Conservation (phyloP, 2,797 vertebrate genomes). For the Hippocampus kuda region DNA sequence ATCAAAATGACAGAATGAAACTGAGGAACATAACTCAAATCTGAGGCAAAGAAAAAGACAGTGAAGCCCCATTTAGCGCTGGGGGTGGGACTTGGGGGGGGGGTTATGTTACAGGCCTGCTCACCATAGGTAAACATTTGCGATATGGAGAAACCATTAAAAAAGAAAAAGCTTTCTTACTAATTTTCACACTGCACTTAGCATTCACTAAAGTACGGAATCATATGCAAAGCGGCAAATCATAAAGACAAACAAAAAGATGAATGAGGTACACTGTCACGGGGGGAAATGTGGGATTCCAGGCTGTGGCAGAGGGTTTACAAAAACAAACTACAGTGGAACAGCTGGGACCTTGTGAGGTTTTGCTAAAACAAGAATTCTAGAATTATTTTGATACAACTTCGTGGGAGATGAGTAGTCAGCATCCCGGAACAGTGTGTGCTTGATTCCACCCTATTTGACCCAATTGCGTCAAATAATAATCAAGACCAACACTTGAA, state of each 20-base stretch:
- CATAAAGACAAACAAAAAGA: conserved; percentile 49
- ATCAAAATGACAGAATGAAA: conserved; percentile 50
- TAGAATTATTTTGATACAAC: too few relatives aligned
- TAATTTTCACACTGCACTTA: too few relatives aligned
- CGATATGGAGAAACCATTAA: too few relatives aligned
- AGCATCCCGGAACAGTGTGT: too few relatives aligned
- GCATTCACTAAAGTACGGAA: conserved; percentile 24
- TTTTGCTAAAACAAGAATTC: too few relatives aligned
- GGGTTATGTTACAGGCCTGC: too few relatives aligned
- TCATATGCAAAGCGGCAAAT: conserved; percentile 25
- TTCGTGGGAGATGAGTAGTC: too few relatives aligned
- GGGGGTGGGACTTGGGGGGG: too few relatives aligned
- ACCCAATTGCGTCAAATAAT: neutral
- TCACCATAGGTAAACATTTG: too few relatives aligned
- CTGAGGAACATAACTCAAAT: conserved; percentile 31
- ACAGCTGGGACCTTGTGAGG: neutral
- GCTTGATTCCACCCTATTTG: neutral
- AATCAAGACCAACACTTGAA: neutral
- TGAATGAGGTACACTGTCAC: conserved; percentile 46
- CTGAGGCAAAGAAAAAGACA: conserved; percentile 24
- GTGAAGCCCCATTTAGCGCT: neutral
- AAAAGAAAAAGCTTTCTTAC: neutral
- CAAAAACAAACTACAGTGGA: neutral
- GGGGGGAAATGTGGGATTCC: conserved; percentile 36
- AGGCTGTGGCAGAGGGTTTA: conserved; percentile 43